phyloP scores from a whole-genome alignment of 2,888 invertebrate species.

The Nebria salina region DNA sequence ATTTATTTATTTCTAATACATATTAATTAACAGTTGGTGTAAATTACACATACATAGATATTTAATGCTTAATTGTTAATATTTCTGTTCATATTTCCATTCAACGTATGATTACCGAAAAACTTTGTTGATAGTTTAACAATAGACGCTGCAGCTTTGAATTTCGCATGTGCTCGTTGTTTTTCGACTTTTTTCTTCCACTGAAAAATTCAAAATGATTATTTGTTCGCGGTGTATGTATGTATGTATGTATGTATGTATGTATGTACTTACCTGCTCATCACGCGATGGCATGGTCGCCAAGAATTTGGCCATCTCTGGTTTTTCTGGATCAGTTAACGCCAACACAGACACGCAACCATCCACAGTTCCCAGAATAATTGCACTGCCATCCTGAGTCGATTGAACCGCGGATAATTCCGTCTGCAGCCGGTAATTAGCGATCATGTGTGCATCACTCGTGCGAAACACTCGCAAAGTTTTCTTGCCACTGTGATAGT shows the following conservation, averaged over 20 bases:
- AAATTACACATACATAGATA: neutral
- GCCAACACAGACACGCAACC: conserved; percentile 93
- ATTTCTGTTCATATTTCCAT: conserved; percentile 12
- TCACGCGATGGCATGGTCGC: conserved; percentile 76
- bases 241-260: neutral
- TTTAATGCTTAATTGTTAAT: neutral
- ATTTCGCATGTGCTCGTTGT: conserved; percentile 71
- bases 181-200: conserved; percentile 77
- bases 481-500: conserved; percentile 95
- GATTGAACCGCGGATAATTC: conserved; percentile 89
- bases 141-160: conserved; percentile 74
- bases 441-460: conserved; percentile 88
- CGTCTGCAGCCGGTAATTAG: conserved; percentile 91
- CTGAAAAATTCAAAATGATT: conserved; percentile 54
- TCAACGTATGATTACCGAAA: conserved; percentile 51
- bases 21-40: no score
- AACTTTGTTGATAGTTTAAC: conserved; percentile 65
- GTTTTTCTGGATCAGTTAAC: conserved; percentile 73
- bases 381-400: conserved; percentile 81
- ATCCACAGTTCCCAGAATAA: conserved; percentile 91
- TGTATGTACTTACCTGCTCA: conserved; percentile 65
- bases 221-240: neutral
- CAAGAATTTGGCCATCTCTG: conserved; percentile 72
- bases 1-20: no score
- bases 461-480: conserved; percentile 93